These are phyloP conservation scores for Lepilemur ruficaudatus DNA, from an alignment of 2,797 vertebrate genomes.

Conservation along the genomic window DNA sequence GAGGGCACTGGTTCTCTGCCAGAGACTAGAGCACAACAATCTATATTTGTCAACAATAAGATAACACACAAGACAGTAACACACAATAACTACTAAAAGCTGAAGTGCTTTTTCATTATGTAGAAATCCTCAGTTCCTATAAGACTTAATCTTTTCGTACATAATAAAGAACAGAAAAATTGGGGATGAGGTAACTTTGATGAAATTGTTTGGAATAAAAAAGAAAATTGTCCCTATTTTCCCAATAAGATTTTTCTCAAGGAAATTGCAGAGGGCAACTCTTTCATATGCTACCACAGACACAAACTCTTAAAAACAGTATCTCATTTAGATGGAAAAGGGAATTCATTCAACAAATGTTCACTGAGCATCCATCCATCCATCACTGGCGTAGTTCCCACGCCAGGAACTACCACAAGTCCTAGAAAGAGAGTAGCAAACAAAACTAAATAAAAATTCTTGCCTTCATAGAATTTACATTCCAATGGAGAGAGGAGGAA, in stretches of 20 bases:
- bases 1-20: neutral
- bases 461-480: neutral
- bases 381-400: no score
- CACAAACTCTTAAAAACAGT: neutral
- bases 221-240: neutral
- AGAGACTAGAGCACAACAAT: neutral
- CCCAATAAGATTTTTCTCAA: constrained; percentile 7
- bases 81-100: neutral
- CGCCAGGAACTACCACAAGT: neutral
- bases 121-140: neutral
- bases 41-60: neutral
- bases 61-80: neutral
- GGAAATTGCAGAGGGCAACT: neutral
- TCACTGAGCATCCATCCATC: neutral
- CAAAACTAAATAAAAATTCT: neutral
- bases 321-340: neutral
- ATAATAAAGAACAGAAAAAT: neutral
- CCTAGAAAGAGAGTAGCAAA: neutral
- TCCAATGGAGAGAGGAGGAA: neutral
- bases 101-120: neutral
- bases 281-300: neutral
- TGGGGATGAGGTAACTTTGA: neutral
- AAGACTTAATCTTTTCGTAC: neutral
- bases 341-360: neutral
- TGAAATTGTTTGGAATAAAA: neutral